A percentile compares a stretch with the other conserved stretches of the same genome.
Conservation (phyloP, 2,888 invertebrate genomes). For the Drosophila subquinaria region DNA sequence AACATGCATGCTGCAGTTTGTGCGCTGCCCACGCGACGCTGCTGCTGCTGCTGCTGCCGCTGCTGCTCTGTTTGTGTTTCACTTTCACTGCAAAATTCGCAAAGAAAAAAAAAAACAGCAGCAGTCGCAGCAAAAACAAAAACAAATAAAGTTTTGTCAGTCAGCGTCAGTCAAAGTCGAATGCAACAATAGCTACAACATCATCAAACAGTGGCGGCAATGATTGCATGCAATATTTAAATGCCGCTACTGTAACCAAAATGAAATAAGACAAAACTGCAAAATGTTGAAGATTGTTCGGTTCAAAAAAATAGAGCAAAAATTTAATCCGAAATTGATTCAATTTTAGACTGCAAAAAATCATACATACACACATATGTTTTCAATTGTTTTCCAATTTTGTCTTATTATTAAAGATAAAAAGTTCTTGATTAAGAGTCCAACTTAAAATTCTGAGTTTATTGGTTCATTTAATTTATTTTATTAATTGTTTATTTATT, state of each 20-base stretch:
- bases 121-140: background rate
- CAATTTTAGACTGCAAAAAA: too few species aligned
- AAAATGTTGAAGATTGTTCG: too few species aligned
- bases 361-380: too few species aligned
- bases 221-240: background rate
- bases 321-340: too few species aligned
- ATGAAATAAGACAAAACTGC: too few species aligned
- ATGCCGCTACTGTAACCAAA: background rate
- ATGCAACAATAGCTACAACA: conserved; percentile 38
- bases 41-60: conserved; percentile 3
- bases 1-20: conserved; percentile 51
- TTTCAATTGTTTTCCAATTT: too few species aligned
- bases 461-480: too few species aligned
- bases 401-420: too few species aligned
- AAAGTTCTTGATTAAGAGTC: too few species aligned
- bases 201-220: conserved; percentile 31
- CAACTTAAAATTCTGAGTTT: too few species aligned
- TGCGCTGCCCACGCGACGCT: conserved; percentile 41
- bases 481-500: too few species aligned
- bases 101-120: conserved; percentile 35
- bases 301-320: too few species aligned
- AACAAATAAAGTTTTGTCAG: conserved; percentile 25
- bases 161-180: conserved; percentile 35
- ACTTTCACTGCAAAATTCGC: conserved; percentile 73
- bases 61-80: conserved; percentile 47